phyloP scores from a whole-genome alignment of 2,113 vertebrate genomes.

The Arizona elegans region DNA sequence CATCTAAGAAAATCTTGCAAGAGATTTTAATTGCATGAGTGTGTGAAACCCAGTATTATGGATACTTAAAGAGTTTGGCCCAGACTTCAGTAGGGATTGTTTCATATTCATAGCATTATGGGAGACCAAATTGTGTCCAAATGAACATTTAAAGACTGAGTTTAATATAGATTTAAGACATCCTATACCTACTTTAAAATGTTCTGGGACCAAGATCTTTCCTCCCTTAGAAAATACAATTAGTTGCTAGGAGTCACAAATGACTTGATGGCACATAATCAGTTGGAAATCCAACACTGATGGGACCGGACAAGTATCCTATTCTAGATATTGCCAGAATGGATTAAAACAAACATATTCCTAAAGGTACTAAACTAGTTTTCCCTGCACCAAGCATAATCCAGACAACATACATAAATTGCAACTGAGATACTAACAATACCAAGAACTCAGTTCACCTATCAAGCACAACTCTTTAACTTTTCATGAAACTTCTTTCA shows the following conservation, averaged over 20 bases:
- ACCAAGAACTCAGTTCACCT: neutral
- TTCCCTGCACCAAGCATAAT: neutral
- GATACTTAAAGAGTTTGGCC: neutral
- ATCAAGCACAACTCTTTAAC: neutral
- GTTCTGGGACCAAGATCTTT: neutral
- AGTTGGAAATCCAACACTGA: neutral
- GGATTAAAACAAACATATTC: neutral
- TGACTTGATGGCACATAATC: neutral
- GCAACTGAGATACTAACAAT: neutral
- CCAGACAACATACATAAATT: neutral
- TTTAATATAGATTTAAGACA: neutral
- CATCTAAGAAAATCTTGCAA: neutral
- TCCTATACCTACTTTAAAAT: neutral
- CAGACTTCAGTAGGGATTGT: neutral
- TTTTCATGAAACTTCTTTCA: neutral
- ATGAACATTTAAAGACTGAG: neutral
- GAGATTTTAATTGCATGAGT: neutral
- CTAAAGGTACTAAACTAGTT: neutral
- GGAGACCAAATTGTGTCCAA: neutral
- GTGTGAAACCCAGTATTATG: neutral
- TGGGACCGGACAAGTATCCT: neutral
- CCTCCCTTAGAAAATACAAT: neutral
- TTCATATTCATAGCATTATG: neutral
- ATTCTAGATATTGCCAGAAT: neutral
- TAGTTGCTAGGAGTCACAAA: neutral